Evolutionary conservation across 2,888 invertebrate species (phyloP).

Genomic region (Brenthis daphne): DNA sequence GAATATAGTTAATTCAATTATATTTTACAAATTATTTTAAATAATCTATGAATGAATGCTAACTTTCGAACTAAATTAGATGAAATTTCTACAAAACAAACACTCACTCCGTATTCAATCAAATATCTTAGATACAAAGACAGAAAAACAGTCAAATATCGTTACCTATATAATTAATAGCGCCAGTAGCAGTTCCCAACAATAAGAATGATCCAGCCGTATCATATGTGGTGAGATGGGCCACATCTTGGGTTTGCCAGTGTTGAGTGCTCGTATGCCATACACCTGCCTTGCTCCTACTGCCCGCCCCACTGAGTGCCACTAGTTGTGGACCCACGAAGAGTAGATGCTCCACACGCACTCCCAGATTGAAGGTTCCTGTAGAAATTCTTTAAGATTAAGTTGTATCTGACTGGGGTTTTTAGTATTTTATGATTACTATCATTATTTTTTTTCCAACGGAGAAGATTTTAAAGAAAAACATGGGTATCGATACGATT

Average conservation of each 20-base stretch:
- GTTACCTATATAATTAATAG: constrained; percentile 98
- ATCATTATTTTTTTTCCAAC: too few relatives aligned
- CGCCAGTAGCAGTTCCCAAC: constrained; percentile 97
- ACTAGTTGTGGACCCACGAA: constrained; percentile 99
- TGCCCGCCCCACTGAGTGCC: constrained; percentile 88
- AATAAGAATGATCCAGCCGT: constrained; percentile 97
- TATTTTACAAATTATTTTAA: too few relatives aligned
- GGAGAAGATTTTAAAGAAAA: too few relatives aligned
- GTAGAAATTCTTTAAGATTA: constrained; percentile 13
- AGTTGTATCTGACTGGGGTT: too few relatives aligned
- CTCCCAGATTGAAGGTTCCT: constrained; percentile 95
- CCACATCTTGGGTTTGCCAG: constrained; percentile 98
- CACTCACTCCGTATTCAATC: too few relatives aligned
- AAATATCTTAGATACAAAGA: neutral
- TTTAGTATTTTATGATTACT: too few relatives aligned
- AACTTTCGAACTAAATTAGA: too few relatives aligned
- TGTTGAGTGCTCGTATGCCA: constrained; percentile 99
- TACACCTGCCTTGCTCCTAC: constrained; percentile 93
- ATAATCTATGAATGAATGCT: too few relatives aligned
- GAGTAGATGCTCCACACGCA: constrained; percentile 96
- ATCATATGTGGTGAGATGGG: constrained; percentile 97
- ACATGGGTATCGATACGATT: too few relatives aligned
- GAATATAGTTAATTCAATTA: too few relatives aligned
- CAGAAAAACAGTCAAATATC: neutral
- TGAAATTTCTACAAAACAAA: too few relatives aligned